A percentile compares a stretch with the other conserved stretches of the same genome.
phyloP scores from a whole-genome alignment of 1,140 invertebrate species.

The Globodera rostochiensis region DNA sequence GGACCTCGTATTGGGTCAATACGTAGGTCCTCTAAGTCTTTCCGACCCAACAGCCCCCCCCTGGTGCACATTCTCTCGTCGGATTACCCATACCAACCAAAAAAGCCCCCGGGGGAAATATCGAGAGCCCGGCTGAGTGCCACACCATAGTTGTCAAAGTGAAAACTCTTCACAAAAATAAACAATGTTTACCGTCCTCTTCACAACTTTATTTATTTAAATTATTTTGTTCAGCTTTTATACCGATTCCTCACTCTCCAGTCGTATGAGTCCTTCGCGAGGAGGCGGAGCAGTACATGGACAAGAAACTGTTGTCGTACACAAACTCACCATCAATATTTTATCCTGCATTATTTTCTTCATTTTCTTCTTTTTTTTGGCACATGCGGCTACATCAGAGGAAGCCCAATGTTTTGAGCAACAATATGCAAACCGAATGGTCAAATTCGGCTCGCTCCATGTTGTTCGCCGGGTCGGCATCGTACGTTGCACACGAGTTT shows the following conservation, averaged over 20 bases:
- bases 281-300: not conserved
- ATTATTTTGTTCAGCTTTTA: not conserved
- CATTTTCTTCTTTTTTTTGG: not conserved
- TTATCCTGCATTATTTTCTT: not conserved
- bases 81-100: not conserved
- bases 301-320: too few species aligned
- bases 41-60: not conserved
- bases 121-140: not conserved
- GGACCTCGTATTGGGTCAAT: not conserved
- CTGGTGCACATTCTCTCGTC: too few species aligned
- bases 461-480: slow-evolving; percentile 49
- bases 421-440: slow-evolving; percentile 49
- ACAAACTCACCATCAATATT: not conserved
- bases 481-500: slow-evolving; percentile 19
- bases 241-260: not conserved
- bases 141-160: not conserved
- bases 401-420: slow-evolving; percentile 50
- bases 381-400: not conserved
- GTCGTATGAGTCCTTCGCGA: not conserved
- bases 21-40: not conserved
- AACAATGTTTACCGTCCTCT: not conserved
- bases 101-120: not conserved
- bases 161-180: not conserved
- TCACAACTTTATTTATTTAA: not conserved
- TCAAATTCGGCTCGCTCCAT: slow-evolving; percentile 48